These are phyloP conservation scores for Tupaia chinensis DNA, from an alignment of 2,113 vertebrate species.

Conservation along the genomic window DNA sequence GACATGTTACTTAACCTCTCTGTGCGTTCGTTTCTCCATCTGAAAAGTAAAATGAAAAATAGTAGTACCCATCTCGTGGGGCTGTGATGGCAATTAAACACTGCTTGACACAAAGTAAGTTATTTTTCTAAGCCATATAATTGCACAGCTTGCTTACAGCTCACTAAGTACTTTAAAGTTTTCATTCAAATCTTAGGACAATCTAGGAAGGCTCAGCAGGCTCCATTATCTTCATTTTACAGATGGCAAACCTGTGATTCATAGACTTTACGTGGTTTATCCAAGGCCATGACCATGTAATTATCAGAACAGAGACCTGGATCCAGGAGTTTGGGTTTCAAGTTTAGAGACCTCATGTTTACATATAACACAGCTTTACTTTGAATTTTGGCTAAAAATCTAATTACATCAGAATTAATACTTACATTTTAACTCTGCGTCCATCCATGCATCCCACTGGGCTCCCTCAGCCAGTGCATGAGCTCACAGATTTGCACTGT, in stretches of 20 bases:
- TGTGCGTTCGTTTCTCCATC: not conserved
- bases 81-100: not conserved
- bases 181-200: constrained; percentile 25
- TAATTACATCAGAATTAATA: not conserved
- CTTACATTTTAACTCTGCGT: not conserved
- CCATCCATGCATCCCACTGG: not conserved
- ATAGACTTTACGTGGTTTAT: not conserved
- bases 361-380: not conserved
- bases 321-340: not conserved
- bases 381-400: not conserved
- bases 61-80: not conserved
- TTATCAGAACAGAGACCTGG: not conserved
- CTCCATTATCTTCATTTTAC: not conserved
- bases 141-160: not conserved
- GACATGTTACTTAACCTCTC: not conserved
- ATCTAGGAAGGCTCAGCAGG: not conserved
- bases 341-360: not conserved
- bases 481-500: not conserved
- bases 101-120: not conserved
- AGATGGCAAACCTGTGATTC: not conserved
- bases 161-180: not conserved
- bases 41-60: constrained; percentile 8
- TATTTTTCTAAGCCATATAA: not conserved
- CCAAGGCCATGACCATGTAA: not conserved
- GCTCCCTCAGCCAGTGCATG: not conserved